Percentiles rank a stretch among this genome's conserved stretches.
These are phyloP conservation scores for Proteles cristata DNA, from an alignment of 2,113 vertebrate species.

Conservation along the genomic window DNA sequence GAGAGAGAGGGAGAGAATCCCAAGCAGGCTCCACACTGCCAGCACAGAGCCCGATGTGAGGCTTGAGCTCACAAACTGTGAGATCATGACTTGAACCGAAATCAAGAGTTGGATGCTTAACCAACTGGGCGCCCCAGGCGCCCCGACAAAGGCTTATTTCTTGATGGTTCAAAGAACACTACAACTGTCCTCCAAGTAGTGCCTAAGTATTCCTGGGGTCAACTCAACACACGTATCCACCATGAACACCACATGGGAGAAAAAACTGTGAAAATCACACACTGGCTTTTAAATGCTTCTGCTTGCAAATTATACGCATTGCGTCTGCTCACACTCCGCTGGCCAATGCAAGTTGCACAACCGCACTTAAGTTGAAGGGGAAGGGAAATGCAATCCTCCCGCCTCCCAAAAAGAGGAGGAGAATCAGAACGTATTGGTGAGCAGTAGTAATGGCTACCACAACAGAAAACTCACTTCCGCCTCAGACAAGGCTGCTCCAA, in stretches of 20 bases:
- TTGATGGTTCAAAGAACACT: not conserved
- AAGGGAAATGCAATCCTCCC: not conserved
- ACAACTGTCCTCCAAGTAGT: not conserved
- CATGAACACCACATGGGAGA: not conserved
- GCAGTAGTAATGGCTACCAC: not conserved
- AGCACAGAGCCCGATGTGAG: no score
- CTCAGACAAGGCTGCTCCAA: not conserved
- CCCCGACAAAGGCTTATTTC: not conserved
- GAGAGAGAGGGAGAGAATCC: no score
- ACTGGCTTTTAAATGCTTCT: not conserved
- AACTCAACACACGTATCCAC: not conserved
- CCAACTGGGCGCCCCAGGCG: no score
- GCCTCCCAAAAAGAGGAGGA: not conserved
- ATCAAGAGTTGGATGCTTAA: no score
- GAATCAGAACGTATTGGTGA: not conserved
- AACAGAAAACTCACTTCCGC: not conserved
- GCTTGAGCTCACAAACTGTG: no score
- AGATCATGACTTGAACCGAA: no score
- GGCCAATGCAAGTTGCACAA: not conserved
- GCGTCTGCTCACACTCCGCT: conserved; percentile 29
- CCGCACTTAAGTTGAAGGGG: not conserved
- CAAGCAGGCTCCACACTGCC: no score
- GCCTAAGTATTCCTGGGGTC: not conserved
- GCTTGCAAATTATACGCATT: not conserved
- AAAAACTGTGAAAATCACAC: not conserved